phyloP scores from a whole-genome alignment of 1,140 invertebrate genomes.

The Ditylenchus dipsaci region DNA sequence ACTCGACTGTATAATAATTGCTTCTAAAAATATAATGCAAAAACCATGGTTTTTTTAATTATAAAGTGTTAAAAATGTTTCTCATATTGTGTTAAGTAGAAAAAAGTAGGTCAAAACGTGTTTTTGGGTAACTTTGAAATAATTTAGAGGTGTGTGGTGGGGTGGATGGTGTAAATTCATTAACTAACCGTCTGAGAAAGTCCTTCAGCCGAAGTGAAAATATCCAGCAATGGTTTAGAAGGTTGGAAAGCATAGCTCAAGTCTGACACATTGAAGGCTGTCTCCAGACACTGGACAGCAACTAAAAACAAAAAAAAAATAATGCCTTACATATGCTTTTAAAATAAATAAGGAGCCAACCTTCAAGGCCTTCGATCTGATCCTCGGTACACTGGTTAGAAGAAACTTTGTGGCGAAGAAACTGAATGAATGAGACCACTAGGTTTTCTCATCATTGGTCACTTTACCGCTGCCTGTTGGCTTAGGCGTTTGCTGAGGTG shows the following conservation, averaged over 20 bases:
- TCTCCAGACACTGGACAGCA: slow-evolving; percentile 55
- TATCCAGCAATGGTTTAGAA: slow-evolving; percentile 48
- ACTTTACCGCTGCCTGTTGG: slow-evolving; percentile 18
- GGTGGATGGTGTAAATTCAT: no score
- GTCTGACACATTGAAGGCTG: slow-evolving; percentile 49
- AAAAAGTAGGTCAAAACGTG: not conserved
- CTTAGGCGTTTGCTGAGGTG: not conserved
- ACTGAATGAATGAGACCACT: slow-evolving; percentile 55
- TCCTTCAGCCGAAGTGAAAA: slow-evolving; percentile 52
- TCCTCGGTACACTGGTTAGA: slow-evolving; percentile 49
- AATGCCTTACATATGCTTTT: not conserved
- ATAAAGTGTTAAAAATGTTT: no score
- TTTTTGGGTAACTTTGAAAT: no score
- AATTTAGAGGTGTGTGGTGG: no score
- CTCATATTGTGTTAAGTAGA: no score
- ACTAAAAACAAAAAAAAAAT: no score
- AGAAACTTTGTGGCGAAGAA: slow-evolving; percentile 56
- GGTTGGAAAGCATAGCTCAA: slow-evolving; percentile 56
- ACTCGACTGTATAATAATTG: no score
- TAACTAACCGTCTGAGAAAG: slow-evolving; percentile 32
- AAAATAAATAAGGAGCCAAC: slow-evolving; percentile 24
- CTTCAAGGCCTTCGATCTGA: slow-evolving; percentile 54
- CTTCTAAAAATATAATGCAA: no score
- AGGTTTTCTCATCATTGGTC: slow-evolving; percentile 49
- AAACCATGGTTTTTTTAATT: no score